Base-by-base conservation (phyloP, 2,797 vertebrate genomes). In the Huso huso region DNA sequence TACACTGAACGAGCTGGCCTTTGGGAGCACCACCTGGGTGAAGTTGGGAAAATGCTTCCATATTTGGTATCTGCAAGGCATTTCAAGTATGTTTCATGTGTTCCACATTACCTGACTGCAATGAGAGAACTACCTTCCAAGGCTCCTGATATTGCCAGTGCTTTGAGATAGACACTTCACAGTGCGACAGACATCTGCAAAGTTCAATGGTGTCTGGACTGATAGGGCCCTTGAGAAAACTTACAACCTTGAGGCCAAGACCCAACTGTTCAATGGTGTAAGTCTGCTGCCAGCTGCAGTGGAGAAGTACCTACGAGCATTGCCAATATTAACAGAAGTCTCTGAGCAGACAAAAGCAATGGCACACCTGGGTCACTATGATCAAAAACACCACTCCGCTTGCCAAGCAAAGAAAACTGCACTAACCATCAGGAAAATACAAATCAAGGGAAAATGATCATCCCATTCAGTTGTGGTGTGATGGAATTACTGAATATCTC, bases 211-310 rank as follows among this genome's bases (percentile, higher is more conserved):
- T n/a, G n/a, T n/a, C n/a, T n/a, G n/a, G n/a, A 67, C 58, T 60
- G 66, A 67, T 59, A 67, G 50, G 66, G 49, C 58, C 60, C 59
- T 51, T 13, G 66, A 67, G 37, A 67, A 67, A 62, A 67, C 59
- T 23, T 68, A 68, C 60, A 62, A 68, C 60, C 49, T n/a, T 53
- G 66, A 68, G 52, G 60, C 60, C 66, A 68, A 68, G 66, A 62
- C 61, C 53, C 23, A 23, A 23, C 23, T 23, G 23, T 23, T 23
- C 23, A 23, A 3, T 23, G 23, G 23, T 23, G 23, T 3, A 23
- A 23, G 64, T 65, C 64, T 53, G 52, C 64, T 53, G 64, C 64
- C 64, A 65, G 63, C 50, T 8, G 64, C 64, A n/a, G 55, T 65
- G 52, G 65, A 66, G 53, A 66, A 66, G 59, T 66, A 66, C 37